These are phyloP conservation scores for Drosophila nigromelanica DNA, from an alignment of 1,140 invertebrate species.

Conservation along the genomic window DNA sequence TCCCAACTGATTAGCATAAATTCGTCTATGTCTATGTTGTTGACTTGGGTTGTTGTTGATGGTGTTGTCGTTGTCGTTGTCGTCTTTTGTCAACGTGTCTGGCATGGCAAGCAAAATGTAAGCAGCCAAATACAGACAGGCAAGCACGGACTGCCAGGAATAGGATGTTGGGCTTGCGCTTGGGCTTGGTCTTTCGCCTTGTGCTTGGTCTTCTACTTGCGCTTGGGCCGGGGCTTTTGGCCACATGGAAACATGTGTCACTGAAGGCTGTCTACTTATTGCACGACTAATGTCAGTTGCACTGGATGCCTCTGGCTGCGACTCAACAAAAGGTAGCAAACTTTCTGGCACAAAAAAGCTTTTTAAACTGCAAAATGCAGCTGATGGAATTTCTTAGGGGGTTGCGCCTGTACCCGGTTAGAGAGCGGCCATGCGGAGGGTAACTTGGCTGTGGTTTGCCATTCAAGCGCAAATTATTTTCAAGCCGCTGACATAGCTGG, in stretches of 20 bases:
- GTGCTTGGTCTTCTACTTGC: neutral
- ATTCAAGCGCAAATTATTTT: constrained; percentile 72
- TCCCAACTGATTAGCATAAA: constrained; percentile 79
- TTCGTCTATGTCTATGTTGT: constrained; percentile 72
- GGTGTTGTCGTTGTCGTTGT: constrained; percentile 47
- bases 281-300: constrained; percentile 81
- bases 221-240: constrained; percentile 36
- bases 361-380: constrained; percentile 67
- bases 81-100: constrained; percentile 82
- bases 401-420: neutral
- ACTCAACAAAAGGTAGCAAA: constrained; percentile 61
- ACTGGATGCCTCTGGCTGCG: constrained; percentile 21
- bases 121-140: constrained; percentile 51
- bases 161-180: constrained; percentile 30
- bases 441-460: constrained; percentile 41
- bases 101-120: constrained; percentile 75
- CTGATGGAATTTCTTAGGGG: constrained; percentile 57
- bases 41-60: constrained; percentile 26
- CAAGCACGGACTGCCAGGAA: constrained; percentile 25
- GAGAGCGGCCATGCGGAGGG: neutral
- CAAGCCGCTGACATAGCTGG: constrained; percentile 45
- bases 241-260: constrained; percentile 77
- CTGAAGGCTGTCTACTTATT: constrained; percentile 78
- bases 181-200: neutral
- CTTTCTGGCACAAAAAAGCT: constrained; percentile 68